Base-by-base conservation (phyloP, 2,888 invertebrate species). In the Athalia circularis region DNA sequence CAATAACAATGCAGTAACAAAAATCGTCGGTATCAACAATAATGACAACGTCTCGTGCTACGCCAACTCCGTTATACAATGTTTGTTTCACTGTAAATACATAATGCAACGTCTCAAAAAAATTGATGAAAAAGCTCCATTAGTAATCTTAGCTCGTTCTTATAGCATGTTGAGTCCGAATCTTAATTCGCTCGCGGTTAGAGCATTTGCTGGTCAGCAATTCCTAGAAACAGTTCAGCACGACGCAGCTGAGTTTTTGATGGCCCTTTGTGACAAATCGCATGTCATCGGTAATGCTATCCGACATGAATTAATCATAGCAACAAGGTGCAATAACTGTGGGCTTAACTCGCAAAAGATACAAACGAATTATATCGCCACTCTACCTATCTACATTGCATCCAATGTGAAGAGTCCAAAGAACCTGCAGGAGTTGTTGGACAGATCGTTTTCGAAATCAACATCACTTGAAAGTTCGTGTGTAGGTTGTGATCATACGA, bases 41-140 rank as follows among this genome's bases (percentile, higher is more conserved):
- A 47, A n/a, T 3, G 79, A 81, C 54, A 59, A 57, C 13, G 70
- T 80, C n/a, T 80, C 79, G 9, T 75, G 80, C 52, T 79, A 80
- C 45, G 81, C 80, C 2, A 81, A 81, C 52, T 47, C 79, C 3
- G 48, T 29, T 50, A 48, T 81, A 8, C 81, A 80, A 64, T 81
- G 81, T 50, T 65, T 81, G 8, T 65, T 80, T 7, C 68, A 80
- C 61, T 77, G 77, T 54, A 9, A 50, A n/a, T 6, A 6, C 62
- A 74, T 79, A 15, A 57, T 77, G 5, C 7, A 48, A 43, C 1
- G 29, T 6, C 43, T 52, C 15, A 50, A 3, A 11, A 52, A 70
- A 29, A 43, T 4, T 3, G 57, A 57, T n/a, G 7, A 75, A 8
- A 11, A 59, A 6, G 62, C 11, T 62, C 48, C 75, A 5, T 11